phyloP scores from a whole-genome alignment of 2,797 vertebrate species.

The Enteromius afrohamiltoni region DNA sequence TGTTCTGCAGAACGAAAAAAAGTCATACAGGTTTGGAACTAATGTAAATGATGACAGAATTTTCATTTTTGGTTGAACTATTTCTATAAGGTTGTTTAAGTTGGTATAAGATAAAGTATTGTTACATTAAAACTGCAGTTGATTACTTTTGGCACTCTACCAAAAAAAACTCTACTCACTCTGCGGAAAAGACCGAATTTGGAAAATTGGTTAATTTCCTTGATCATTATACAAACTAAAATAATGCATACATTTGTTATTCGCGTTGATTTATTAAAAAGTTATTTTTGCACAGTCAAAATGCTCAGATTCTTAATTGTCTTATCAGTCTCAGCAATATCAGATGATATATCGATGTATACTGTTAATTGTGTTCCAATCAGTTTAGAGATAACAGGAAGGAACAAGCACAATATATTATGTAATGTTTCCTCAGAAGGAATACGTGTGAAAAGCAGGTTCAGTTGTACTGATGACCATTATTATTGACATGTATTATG shows the following conservation, averaged over 20 bases:
- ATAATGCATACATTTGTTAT: not conserved
- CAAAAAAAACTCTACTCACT: too few species aligned
- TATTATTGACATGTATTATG: conserved; percentile 31
- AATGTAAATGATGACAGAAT: too few species aligned
- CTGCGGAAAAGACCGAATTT: too few species aligned
- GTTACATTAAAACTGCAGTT: too few species aligned
- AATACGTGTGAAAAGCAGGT: conserved; percentile 16
- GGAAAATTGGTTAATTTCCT: too few species aligned
- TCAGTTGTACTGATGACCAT: conserved; percentile 1
- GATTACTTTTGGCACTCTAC: too few species aligned
- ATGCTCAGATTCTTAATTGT: not conserved
- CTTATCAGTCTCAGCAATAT: not conserved
- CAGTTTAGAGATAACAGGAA: conserved; percentile 48
- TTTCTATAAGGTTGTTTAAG: not conserved
- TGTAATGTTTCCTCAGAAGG: conserved; percentile 40
- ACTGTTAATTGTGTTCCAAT: conserved; percentile 57
- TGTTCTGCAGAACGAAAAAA: too few species aligned
- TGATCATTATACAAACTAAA: too few species aligned
- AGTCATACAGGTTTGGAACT: too few species aligned
- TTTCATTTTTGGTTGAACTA: too few species aligned
- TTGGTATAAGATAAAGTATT: not conserved
- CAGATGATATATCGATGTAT: conserved; percentile 68
- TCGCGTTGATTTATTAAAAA: not conserved
- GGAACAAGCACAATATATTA: conserved; percentile 43
- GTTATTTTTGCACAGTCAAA: not conserved